Conservation (phyloP, 1,140 invertebrate species). For the Rhopalosiphum padi region DNA sequence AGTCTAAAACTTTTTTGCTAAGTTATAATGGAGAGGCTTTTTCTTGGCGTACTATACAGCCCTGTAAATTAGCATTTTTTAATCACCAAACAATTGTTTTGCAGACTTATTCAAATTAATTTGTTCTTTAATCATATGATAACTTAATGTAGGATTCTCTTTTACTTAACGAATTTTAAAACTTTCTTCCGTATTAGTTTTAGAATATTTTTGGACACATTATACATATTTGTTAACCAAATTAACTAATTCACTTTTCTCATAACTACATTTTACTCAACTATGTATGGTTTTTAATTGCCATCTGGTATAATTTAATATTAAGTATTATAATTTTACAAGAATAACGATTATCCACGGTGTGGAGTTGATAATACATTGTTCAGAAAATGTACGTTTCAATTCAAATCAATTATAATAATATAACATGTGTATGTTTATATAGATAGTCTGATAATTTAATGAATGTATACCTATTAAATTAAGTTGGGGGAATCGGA, state of each 20-base stretch:
- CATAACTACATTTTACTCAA: neutral
- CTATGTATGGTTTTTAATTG: neutral
- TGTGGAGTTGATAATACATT: neutral
- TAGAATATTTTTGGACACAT: constrained; percentile 11
- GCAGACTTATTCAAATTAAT: neutral
- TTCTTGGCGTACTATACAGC: neutral
- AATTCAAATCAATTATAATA: neutral
- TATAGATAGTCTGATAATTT: neutral
- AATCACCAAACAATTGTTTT: constrained; percentile 1
- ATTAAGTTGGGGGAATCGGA: neutral
- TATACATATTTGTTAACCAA: constrained; percentile 13
- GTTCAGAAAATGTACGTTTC: neutral
- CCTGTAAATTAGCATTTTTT: constrained; percentile 3
- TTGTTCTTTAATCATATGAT: constrained; percentile 18
- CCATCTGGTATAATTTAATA: neutral
- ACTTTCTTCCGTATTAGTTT: neutral
- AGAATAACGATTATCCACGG: neutral
- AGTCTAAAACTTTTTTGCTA: neutral
- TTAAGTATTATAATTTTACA: neutral
- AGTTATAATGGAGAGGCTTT: neutral
- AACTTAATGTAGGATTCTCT: neutral
- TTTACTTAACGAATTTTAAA: neutral
- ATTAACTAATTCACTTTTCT: constrained; percentile 2
- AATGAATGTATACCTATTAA: neutral
- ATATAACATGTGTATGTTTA: neutral